Evolutionary conservation across 2,113 vertebrate genomes (phyloP), one percentile per base, ranked within the genome.

Genomic region (Gallinago media): DNA sequence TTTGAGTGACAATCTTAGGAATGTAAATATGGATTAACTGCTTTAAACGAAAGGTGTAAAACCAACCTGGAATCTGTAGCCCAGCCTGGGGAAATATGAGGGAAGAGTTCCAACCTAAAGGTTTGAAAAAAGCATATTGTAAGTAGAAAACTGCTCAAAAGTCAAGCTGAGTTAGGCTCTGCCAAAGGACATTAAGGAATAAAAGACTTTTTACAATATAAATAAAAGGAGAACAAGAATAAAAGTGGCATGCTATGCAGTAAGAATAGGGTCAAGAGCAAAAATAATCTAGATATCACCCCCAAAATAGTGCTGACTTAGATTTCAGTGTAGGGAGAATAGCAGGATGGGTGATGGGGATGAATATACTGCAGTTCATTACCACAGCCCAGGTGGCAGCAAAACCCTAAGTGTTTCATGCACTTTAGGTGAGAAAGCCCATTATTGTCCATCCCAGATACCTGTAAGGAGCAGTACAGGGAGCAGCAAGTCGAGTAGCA

Each of bases 151-250:
- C 36, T 31, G 58, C 49, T 82, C 22, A 10, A 19, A 91, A 93
- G 27, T 63, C 88, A 83, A 71, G 42, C 76, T 40, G 67, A 80
- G 72, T 36, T 80, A 40, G 38, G 59, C 54, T 84, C 76, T 73
- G 68, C 73, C 63, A 65, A 65, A 72, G 73, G 65, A 36, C 25
- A 14, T 55, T 44, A 36, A 62, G 42, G 25, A 79, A 54, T 46
- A 49, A 83, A 86, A 93, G 42, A 12, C 12, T 27, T 89, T 89
- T 68, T 67, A 87, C 49, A 59, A 42, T 12, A 59, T 12, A 72
- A 93, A 94, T 76, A 84, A 65, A 76, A 95, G 56, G 31, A 85
- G 81, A 80, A 65, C 16, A 72, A 46, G 68, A 89, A 75, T 76
- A 59, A 42, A 87, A 92, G 77, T 36, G 59, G 21, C 49, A 29